These are phyloP conservation scores for Loriculus beryllinus DNA, from an alignment of 2,797 vertebrate species.

Conservation along the genomic window DNA sequence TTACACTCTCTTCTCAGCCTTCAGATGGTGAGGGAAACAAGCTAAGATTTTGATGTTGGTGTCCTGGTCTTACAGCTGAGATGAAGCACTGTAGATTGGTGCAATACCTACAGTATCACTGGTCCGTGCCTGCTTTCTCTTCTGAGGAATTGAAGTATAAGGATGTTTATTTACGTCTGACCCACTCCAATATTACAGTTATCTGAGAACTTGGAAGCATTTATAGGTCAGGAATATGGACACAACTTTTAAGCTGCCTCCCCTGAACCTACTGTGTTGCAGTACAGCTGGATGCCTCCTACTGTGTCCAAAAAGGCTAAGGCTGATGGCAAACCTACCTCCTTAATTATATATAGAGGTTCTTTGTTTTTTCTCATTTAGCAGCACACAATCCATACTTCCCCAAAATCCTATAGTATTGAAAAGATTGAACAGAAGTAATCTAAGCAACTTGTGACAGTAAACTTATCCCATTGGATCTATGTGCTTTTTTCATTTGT, in stretches of 20 bases:
- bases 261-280: not conserved
- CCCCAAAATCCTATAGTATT: not conserved
- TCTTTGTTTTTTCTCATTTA: not conserved
- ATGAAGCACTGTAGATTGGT: not conserved
- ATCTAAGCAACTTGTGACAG: not conserved
- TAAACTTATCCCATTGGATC: not conserved
- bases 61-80: not conserved
- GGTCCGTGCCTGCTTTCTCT: not conserved
- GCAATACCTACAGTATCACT: not conserved
- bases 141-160: not conserved
- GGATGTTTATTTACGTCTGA: not conserved
- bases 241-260: not conserved
- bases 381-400: not conserved
- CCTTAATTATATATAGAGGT: not conserved
- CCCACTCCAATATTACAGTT: not conserved
- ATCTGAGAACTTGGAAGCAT: not conserved
- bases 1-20: not conserved
- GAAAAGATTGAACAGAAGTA: not conserved
- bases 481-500: not conserved
- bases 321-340: not conserved
- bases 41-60: fast-evolving
- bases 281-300: not conserved
- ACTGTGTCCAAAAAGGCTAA: not conserved
- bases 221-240: not conserved
- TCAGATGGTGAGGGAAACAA: not conserved